A percentile compares a stretch with the other conserved stretches of the same genome.
Evolutionary conservation across 2,113 vertebrate genomes (phyloP).

Genomic region (Lota lota): DNA sequence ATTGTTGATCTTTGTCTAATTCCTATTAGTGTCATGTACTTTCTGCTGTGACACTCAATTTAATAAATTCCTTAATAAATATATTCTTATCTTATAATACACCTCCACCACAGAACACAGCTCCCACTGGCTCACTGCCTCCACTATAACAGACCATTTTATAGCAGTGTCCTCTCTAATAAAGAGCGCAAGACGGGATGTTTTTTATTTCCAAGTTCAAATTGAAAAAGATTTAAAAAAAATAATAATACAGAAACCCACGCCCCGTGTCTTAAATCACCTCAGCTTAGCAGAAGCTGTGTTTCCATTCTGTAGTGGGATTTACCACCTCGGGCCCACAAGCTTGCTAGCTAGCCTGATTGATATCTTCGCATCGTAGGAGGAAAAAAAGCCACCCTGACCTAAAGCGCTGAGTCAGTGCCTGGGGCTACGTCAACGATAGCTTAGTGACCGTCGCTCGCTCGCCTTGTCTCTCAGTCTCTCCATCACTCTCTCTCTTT

Average conservation of each 20-base stretch:
- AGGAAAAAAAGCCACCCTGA: constrained; percentile 4
- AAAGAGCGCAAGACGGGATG: constrained; percentile 11
- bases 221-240: constrained; percentile 16
- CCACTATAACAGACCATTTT: background rate
- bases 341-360: constrained; percentile 45
- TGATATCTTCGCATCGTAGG: constrained; percentile 38
- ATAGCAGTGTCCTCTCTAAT: constrained; percentile 15
- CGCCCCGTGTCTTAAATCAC: constrained; percentile 49
- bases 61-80: no score
- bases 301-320: constrained; percentile 44
- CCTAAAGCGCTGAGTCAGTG: constrained; percentile 50
- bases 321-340: constrained; percentile 40
- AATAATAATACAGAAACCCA: background rate
- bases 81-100: no score
- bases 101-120: no score
- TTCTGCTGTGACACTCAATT: no score
- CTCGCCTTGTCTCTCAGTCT: background rate
- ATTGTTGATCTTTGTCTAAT: background rate
- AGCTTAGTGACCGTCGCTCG: background rate
- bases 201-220: background rate
- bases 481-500: no score
- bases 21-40: no score
- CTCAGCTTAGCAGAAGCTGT: constrained; percentile 66
- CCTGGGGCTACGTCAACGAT: background rate
- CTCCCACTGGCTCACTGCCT: background rate